Evolutionary conservation across 2,888 invertebrate genomes (phyloP), one percentile per base, ranked within the genome.

Genomic region (Meliscaeva auricollis): DNA sequence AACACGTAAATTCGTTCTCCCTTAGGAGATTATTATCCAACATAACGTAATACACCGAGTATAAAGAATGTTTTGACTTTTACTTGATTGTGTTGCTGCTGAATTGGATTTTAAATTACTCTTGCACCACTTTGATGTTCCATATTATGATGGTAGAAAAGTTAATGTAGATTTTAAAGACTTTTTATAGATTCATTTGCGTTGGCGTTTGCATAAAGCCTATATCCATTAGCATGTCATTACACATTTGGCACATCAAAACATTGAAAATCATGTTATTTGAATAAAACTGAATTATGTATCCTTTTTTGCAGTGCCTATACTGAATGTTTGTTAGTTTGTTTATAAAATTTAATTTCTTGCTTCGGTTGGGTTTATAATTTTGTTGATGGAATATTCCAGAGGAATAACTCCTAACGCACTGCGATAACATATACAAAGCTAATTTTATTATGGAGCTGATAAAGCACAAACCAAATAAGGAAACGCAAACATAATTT

Each of bases 101-200:
- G 50, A 66, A 66, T 50, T 66, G 50, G 35, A 66, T 66, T 66
- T 66, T 50, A 66, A 66, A 35, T 66, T 50, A 38, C 50, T 66
- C 50, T 66, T 66, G 66, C 50, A 50, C 20, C 50, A 50, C 35
- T 66, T 66, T 66, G 66, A 35, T 66, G 48, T 30, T 46, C 9
- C 26, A 3, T 2, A 3, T 26, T 26, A 2, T 26, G 26, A 26
- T 3, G 2, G 41, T 46, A 64, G 64, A 50, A 50, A 66, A 66
- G 32, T 35, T 66, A 66, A 66, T 66, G 66, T 50, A 35, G 35
- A 35, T 46, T 30, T 64, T 46, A 17, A 46, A 44, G 64, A 32
- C 11, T 38, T 22, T 8, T 3, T 56, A 17, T 56, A 56, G 15
- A 58, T 17, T 15, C 30, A 15, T 50, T 66, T 66, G 66, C 35